Conservation (phyloP, 2,113 vertebrate species). For the Globicephala melas region DNA sequence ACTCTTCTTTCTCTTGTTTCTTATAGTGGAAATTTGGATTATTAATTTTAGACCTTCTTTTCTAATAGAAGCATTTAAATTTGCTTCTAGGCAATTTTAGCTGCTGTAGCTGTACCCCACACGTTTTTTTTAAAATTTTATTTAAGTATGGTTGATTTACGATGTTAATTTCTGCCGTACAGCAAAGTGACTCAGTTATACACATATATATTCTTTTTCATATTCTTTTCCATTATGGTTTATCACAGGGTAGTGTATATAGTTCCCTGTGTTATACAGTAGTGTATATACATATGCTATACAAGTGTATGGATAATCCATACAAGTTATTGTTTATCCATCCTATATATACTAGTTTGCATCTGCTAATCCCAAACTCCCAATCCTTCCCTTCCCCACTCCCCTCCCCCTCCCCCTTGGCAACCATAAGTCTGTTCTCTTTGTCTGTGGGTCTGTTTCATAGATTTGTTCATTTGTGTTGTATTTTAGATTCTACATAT, state of each 20-base stretch:
- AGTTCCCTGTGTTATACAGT: not conserved
- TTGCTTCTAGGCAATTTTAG: not conserved
- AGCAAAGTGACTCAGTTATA: not conserved
- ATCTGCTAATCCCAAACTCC: not conserved
- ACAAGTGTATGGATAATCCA: no score
- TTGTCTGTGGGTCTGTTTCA: not conserved
- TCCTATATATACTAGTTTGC: not conserved
- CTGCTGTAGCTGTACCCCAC: not conserved
- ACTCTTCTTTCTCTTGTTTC: not conserved
- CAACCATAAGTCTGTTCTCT: not conserved
- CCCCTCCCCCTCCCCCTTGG: not conserved
- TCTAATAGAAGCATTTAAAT: not conserved
- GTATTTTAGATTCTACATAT: not conserved
- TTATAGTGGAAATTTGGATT: not conserved
- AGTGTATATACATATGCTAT: no score
- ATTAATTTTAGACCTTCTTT: slow-evolving; percentile 27
- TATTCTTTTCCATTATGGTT: not conserved
- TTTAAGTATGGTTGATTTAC: not conserved
- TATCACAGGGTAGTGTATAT: not conserved
- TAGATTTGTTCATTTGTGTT: not conserved
- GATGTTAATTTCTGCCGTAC: not conserved
- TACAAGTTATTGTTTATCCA: not conserved
- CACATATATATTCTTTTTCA: not conserved
- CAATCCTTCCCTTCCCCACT: not conserved
- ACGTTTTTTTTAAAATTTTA: not conserved